phyloP scores from a whole-genome alignment of 2,888 invertebrate species.

The Drosophila anceps region DNA sequence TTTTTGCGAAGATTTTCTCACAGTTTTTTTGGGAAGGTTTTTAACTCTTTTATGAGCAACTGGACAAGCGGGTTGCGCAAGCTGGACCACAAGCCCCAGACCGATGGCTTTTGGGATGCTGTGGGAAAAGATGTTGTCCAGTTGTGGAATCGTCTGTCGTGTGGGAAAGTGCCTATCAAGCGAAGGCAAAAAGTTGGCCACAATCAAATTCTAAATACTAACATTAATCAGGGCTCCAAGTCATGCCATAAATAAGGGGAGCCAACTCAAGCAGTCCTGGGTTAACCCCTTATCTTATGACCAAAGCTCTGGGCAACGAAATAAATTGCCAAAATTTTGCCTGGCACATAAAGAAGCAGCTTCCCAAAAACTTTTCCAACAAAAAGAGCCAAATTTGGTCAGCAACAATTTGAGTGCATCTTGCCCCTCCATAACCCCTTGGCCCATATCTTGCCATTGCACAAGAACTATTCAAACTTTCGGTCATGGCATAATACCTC shows the following conservation, averaged over 20 bases:
- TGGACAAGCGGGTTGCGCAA: slow-evolving; percentile 62
- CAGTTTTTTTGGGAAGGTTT: slow-evolving; percentile 69
- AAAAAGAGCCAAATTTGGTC: slow-evolving; percentile 63
- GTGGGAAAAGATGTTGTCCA: slow-evolving; percentile 68
- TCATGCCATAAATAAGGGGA: slow-evolving; percentile 56
- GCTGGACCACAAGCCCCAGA: slow-evolving; percentile 23
- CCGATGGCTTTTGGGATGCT: slow-evolving; percentile 46
- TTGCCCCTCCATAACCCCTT: slow-evolving; percentile 7
- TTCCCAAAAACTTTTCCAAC: slow-evolving; percentile 51
- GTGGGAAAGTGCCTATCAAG: slow-evolving; percentile 46
- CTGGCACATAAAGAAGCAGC: slow-evolving; percentile 54
- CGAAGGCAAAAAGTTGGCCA: slow-evolving; percentile 33
- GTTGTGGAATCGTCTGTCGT: slow-evolving; percentile 58
- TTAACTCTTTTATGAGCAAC: slow-evolving; percentile 66
- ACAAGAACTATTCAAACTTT: slow-evolving; percentile 79
- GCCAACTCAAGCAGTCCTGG: slow-evolving; percentile 41
- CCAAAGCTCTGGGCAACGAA: slow-evolving; percentile 51
- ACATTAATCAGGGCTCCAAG: slow-evolving; percentile 61
- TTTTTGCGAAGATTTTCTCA: slow-evolving; percentile 78
- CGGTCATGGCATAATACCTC: slow-evolving; percentile 79
- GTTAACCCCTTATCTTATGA: slow-evolving; percentile 65
- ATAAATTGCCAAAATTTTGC: slow-evolving; percentile 67
- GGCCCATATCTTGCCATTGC: slow-evolving; percentile 36
- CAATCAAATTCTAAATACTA: slow-evolving; percentile 42
- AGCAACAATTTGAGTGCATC: slow-evolving; percentile 58